Conservation (phyloP, 2,888 invertebrate species). For the Drosophila aldrichi region DNA sequence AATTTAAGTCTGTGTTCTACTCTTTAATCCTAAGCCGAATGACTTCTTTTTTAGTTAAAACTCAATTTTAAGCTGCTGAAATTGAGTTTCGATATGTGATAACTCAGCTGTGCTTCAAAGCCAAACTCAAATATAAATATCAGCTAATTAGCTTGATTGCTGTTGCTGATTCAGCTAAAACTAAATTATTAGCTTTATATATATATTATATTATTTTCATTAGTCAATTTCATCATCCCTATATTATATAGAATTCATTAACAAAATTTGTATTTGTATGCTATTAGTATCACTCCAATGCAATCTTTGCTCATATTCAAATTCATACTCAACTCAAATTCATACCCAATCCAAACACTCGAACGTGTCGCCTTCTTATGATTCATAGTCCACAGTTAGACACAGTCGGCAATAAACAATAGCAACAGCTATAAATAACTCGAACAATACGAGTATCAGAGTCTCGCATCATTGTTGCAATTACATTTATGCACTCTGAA, state of each 20-base stretch:
- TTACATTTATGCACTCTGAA: conserved; percentile 6
- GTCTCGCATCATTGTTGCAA: conserved; percentile 15
- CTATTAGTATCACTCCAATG: background rate
- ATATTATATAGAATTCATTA: no score
- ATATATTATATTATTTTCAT: no score
- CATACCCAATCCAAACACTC: background rate
- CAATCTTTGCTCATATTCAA: background rate
- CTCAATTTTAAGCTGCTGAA: no score
- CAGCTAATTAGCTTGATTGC: no score
- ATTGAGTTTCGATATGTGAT: background rate
- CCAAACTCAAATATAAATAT: background rate
- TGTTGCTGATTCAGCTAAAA: no score
- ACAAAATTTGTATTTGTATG: background rate
- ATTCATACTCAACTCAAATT: background rate
- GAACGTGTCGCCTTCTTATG: background rate
- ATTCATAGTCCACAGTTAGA: background rate
- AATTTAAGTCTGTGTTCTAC: background rate
- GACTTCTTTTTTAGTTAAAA: no score
- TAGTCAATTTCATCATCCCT: no score
- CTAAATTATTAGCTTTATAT: no score
- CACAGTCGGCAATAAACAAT: conserved; percentile 1
- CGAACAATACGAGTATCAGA: conserved; percentile 1
- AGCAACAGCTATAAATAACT: conserved; percentile 1
- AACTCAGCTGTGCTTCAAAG: background rate
- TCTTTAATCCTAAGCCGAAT: no score